A percentile compares a stretch with the other conserved stretches of the same genome.
phyloP scores from a whole-genome alignment of 2,888 invertebrate genomes.

The Yponomeuta cagnagella region DNA sequence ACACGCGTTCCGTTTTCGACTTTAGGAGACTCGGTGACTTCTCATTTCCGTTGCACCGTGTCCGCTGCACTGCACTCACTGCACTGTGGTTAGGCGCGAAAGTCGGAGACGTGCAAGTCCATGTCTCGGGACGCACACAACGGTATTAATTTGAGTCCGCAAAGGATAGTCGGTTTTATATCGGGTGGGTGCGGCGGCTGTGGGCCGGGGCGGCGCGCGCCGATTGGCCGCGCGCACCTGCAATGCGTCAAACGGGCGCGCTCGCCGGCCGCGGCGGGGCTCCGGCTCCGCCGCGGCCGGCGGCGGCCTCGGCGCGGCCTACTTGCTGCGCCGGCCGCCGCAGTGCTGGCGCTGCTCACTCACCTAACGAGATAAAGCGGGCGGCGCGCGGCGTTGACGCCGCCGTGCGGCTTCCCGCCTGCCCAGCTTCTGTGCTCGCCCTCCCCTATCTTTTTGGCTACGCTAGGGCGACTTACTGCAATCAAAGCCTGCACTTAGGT shows the following conservation, averaged over 20 bases:
- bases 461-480: background rate
- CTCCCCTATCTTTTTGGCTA: background rate
- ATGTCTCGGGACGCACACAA: constrained; percentile 70
- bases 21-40: constrained; percentile 62
- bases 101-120: constrained; percentile 63
- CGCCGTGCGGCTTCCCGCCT: constrained; percentile 18
- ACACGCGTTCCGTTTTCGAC: constrained; percentile 65
- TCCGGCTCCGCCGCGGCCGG: constrained; percentile 29
- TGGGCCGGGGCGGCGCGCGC: constrained; percentile 81
- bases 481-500: too few relatives aligned
- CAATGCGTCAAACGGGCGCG: constrained; percentile 83
- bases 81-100: constrained; percentile 46
- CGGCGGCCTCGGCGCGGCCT: constrained; percentile 29
- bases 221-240: constrained; percentile 90
- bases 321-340: constrained; percentile 29
- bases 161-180: constrained; percentile 80
- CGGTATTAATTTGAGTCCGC: constrained; percentile 78
- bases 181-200: constrained; percentile 82
- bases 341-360: constrained; percentile 28
- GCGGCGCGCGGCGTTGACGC: constrained; percentile 36
- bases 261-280: constrained; percentile 42
- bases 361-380: constrained; percentile 21
- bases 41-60: constrained; percentile 57
- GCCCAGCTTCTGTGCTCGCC: background rate
- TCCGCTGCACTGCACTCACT: constrained; percentile 39